These are phyloP conservation scores for Trissoscelio sp. DNA, from an alignment of 2,888 invertebrate genomes.

Conservation along the genomic window DNA sequence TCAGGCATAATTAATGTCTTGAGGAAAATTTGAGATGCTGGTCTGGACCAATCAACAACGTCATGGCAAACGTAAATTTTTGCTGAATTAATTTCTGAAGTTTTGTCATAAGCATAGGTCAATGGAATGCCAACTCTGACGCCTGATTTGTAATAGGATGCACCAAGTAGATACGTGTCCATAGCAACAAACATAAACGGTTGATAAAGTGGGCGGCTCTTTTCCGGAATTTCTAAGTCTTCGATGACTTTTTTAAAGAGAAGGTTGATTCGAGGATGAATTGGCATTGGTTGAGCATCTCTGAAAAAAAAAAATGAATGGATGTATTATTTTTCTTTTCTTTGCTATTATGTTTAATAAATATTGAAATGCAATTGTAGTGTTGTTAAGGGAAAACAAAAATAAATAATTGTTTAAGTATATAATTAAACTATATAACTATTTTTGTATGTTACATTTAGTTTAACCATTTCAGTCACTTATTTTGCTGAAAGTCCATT, in stretches of 20 bases:
- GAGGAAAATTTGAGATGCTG: slow-evolving; percentile 86
- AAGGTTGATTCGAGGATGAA: slow-evolving; percentile 71
- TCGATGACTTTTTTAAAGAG: slow-evolving; percentile 85
- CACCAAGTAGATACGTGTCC: slow-evolving; percentile 89
- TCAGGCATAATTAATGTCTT: slow-evolving; percentile 90
- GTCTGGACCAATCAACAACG: slow-evolving; percentile 87
- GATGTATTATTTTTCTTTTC: not conserved
- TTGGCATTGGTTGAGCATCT: not conserved
- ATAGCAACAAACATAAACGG: slow-evolving; percentile 90
- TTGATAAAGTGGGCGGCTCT: slow-evolving; percentile 84
- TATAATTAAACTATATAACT: too few relatives aligned
- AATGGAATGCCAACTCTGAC: slow-evolving; percentile 89
- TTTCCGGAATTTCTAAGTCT: slow-evolving; percentile 85
- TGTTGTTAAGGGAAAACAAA: too few relatives aligned
- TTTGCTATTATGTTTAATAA: not conserved
- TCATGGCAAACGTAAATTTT: slow-evolving; percentile 86
- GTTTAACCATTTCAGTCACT: too few relatives aligned
- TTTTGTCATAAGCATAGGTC: slow-evolving; percentile 86
- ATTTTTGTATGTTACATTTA: too few relatives aligned
- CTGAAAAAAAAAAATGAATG: slow-evolving; percentile 21
- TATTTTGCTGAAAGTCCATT: too few relatives aligned
- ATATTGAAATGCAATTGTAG: too few relatives aligned
- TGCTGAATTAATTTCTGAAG: slow-evolving; percentile 84
- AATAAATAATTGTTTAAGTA: too few relatives aligned
- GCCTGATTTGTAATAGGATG: slow-evolving; percentile 85